These are phyloP conservation scores for Turritopsis dohrnii DNA, from an alignment of 30 jellyfish, hydroid and myxozoan species.

Conservation along the genomic window DNA sequence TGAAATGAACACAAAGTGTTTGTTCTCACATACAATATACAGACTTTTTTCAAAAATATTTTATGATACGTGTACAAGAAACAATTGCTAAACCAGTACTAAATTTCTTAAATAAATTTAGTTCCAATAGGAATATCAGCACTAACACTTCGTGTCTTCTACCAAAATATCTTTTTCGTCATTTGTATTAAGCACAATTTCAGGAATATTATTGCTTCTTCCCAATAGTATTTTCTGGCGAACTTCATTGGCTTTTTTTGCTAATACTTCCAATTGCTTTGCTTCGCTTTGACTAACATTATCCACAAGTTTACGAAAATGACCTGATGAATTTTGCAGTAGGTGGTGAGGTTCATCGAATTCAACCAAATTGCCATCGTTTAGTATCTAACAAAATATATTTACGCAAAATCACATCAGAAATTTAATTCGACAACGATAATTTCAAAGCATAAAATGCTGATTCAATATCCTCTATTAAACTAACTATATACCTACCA, in stretches of 20 bases:
- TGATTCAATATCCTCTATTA: too few species aligned
- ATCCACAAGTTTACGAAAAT: conserved; percentile 52
- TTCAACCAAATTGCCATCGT: conserved; percentile 50
- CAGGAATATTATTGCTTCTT: neutral
- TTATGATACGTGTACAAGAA: too few species aligned
- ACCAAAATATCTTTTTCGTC: neutral
- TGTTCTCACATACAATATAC: too few species aligned
- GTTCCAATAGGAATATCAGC: too few species aligned
- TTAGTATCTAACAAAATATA: conserved; percentile 47
- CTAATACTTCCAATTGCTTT: conserved; percentile 52
- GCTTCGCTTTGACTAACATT: conserved; percentile 71
- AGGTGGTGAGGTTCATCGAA: conserved; percentile 75
- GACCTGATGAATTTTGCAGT: conserved; percentile 49
- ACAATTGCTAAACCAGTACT: too few species aligned
- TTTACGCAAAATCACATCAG: neutral
- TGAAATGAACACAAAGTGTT: too few species aligned
- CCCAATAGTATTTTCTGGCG: conserved; percentile 2
- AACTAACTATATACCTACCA: too few species aligned
- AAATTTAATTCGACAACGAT: too few species aligned
- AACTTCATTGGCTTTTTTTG: conserved; percentile 54
- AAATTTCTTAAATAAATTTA: too few species aligned
- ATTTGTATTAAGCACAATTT: neutral
- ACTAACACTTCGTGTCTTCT: neutral
- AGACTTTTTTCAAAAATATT: too few species aligned
- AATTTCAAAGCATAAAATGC: too few species aligned